Conservation (phyloP, 2,888 invertebrate genomes). For the Thysanoteuthis rhombus region DNA sequence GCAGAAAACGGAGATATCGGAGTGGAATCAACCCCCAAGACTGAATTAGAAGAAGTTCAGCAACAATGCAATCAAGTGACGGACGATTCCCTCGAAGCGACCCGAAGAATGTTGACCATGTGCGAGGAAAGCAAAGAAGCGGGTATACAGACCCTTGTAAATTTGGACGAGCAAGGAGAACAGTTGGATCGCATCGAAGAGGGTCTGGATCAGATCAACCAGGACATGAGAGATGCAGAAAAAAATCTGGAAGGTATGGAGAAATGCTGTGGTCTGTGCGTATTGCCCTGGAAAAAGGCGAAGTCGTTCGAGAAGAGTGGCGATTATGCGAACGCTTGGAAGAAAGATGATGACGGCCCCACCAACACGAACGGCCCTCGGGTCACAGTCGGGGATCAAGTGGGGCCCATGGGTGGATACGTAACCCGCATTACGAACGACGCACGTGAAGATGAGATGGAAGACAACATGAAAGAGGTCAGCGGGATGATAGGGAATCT, state of each 20-base stretch:
- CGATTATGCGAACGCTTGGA: slow-evolving; percentile 91
- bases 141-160: slow-evolving; percentile 99
- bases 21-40: neutral
- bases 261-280: slow-evolving; percentile 99
- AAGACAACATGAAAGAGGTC: slow-evolving; percentile 97
- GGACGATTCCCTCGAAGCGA: slow-evolving; percentile 52
- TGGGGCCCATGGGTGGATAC: slow-evolving; percentile 79
- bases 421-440: slow-evolving; percentile 97
- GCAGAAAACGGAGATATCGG: neutral
- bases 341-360: slow-evolving; percentile 97
- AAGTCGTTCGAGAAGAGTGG: slow-evolving; percentile 84
- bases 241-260: slow-evolving; percentile 99
- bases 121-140: slow-evolving; percentile 94
- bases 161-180: slow-evolving; percentile 99
- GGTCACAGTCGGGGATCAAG: slow-evolving; percentile 61
- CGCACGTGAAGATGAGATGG: slow-evolving; percentile 98
- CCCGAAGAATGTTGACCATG: slow-evolving; percentile 55
- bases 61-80: neutral
- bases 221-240: slow-evolving; percentile 99
- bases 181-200: slow-evolving; percentile 99
- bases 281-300: slow-evolving; percentile 98
- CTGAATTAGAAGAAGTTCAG: neutral
- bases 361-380: slow-evolving; percentile 73
- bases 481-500: slow-evolving; percentile 98
- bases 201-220: slow-evolving; percentile 99